phyloP scores from a whole-genome alignment of 2,113 vertebrate species.

The Carollia perspicillata region DNA sequence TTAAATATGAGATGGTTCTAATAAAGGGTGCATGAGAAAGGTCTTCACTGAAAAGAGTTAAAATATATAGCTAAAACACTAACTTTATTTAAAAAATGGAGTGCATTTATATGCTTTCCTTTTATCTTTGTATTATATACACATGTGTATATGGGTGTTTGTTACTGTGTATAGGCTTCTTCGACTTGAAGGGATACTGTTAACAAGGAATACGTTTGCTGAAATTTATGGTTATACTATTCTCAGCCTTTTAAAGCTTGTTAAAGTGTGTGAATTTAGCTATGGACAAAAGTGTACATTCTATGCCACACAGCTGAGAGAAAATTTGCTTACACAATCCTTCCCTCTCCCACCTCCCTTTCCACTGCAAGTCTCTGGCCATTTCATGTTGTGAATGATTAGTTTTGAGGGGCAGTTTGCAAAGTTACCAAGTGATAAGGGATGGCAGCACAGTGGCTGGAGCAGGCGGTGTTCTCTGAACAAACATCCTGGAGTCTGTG shows the following conservation, averaged over 20 bases:
- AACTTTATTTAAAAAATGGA: neutral
- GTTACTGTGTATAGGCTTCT: neutral
- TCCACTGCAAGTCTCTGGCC: neutral
- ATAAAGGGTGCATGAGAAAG: neutral
- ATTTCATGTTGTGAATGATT: neutral
- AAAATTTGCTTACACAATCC: neutral
- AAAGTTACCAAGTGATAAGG: neutral
- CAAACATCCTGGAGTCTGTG: neutral
- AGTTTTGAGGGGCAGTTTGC: neutral
- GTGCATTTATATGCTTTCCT: neutral
- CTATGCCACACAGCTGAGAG: neutral
- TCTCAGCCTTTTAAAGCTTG: neutral
- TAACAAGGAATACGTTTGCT: neutral
- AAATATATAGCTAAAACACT: neutral
- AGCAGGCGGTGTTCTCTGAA: neutral
- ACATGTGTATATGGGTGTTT: neutral
- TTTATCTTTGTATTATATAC: neutral
- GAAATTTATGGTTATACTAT: neutral
- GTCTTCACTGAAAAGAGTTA: neutral
- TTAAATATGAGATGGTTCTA: neutral
- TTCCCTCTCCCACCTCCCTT: neutral
- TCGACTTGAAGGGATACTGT: neutral
- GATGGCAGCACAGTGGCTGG: accelerated
- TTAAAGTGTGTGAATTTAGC: neutral
- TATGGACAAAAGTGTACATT: neutral